These are phyloP conservation scores for Galleria mellonella DNA, from an alignment of 1,140 invertebrate species.

Conservation along the genomic window DNA sequence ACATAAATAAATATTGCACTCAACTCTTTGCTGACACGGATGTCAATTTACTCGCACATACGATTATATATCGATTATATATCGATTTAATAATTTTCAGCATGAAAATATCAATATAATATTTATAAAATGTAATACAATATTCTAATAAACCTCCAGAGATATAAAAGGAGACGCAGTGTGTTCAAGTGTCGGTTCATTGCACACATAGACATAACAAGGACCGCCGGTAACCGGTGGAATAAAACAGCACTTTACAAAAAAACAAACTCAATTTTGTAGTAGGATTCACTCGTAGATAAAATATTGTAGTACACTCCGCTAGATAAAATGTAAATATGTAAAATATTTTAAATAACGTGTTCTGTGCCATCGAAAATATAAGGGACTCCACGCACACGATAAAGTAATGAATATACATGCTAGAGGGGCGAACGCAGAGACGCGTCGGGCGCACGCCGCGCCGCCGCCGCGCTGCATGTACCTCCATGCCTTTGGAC, in stretches of 20 bases:
- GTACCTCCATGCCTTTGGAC: conserved; percentile 46
- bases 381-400: conserved; percentile 69
- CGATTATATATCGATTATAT: not conserved
- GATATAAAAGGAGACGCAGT: not conserved
- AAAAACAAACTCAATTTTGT: conserved; percentile 72
- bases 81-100: not conserved
- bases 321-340: conserved; percentile 73
- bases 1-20: too few relatives aligned
- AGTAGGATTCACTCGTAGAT: conserved; percentile 69
- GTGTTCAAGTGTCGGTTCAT: conserved; percentile 41
- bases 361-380: conserved; percentile 71
- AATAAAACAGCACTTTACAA: conserved; percentile 69
- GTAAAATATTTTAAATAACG: conserved; percentile 72
- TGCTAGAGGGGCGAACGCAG: conserved; percentile 20
- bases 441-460: conserved; percentile 11
- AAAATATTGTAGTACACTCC: conserved; percentile 73
- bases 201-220: conserved; percentile 67
- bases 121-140: not conserved
- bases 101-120: not conserved
- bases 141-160: not conserved
- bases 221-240: conserved; percentile 65
- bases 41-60: conserved; percentile 14
- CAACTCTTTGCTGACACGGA: too few relatives aligned
- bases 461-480: conserved; percentile 25
- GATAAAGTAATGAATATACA: conserved; percentile 49